Evolutionary conservation across 2,113 vertebrate genomes (phyloP).

Genomic region (Gambusia holbrooki): DNA sequence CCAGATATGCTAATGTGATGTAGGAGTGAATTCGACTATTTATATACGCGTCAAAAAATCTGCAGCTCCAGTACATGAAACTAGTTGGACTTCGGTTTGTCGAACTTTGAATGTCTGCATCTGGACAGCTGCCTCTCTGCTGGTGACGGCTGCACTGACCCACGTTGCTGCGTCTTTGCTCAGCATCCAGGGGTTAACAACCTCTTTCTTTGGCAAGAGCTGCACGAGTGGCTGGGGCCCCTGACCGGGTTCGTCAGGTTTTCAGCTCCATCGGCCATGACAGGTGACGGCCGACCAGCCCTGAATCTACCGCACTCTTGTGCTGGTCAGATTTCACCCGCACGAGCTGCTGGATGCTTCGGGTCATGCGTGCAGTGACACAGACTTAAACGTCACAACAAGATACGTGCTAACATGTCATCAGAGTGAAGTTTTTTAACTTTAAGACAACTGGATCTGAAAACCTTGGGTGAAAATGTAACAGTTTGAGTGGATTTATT

Average conservation of each 20-base stretch:
- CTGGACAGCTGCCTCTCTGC: neutral
- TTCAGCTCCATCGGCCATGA: neutral
- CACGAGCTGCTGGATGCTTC: neutral
- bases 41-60: conserved; percentile 22
- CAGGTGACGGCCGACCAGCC: neutral
- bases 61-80: neutral
- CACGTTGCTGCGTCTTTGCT: conserved; percentile 11
- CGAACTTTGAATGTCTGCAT: conserved; percentile 18
- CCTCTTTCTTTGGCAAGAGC: neutral
- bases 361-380: neutral
- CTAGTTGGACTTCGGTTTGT: neutral
- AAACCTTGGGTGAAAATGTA: neutral
- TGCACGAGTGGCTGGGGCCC: neutral
- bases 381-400: neutral
- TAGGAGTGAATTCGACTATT: conserved; percentile 3
- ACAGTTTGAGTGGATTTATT: neutral
- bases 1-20: neutral
- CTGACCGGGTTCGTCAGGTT: neutral
- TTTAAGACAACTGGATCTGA: neutral
- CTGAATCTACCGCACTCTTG: neutral
- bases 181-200: neutral
- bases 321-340: neutral
- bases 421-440: neutral
- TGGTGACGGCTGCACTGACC: conserved; percentile 13
- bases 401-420: neutral